A percentile compares a stretch with the other conserved stretches of the same genome.
phyloP scores from a whole-genome alignment of 2,113 vertebrate species.

The Miniopterus natalensis region DNA sequence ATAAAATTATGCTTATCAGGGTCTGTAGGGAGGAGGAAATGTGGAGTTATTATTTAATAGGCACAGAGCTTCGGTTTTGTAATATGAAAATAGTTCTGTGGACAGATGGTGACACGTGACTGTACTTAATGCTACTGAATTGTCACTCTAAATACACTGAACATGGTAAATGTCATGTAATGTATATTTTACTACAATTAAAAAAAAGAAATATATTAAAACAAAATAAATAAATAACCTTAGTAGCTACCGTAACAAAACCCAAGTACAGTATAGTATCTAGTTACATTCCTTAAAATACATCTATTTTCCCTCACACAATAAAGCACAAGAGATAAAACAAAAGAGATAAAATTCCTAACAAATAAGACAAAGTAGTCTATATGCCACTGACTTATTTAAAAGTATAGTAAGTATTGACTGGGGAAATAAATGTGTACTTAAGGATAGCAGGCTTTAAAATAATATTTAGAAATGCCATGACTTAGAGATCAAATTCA shows the following conservation, averaged over 20 bases:
- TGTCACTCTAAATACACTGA: background rate
- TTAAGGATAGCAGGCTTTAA: background rate
- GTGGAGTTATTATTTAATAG: background rate
- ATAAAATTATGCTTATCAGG: background rate
- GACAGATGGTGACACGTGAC: background rate
- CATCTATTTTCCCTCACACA: background rate
- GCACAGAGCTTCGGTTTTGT: background rate
- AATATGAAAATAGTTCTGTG: background rate
- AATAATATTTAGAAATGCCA: background rate
- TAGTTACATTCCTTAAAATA: background rate
- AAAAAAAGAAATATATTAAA: background rate
- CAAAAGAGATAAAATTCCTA: background rate
- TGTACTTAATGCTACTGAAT: background rate
- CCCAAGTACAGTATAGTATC: background rate
- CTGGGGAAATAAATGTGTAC: background rate
- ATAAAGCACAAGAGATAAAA: background rate
- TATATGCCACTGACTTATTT: background rate
- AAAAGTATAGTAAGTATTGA: background rate
- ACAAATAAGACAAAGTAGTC: background rate
- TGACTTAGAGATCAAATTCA: background rate
- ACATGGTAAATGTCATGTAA: background rate
- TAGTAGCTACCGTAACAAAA: background rate
- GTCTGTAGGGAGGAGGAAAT: background rate
- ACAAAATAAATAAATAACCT: background rate
- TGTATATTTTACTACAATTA: background rate